Evolutionary conservation across 2,113 vertebrate species (phyloP).

Genomic region (Spilogale gracilis): DNA sequence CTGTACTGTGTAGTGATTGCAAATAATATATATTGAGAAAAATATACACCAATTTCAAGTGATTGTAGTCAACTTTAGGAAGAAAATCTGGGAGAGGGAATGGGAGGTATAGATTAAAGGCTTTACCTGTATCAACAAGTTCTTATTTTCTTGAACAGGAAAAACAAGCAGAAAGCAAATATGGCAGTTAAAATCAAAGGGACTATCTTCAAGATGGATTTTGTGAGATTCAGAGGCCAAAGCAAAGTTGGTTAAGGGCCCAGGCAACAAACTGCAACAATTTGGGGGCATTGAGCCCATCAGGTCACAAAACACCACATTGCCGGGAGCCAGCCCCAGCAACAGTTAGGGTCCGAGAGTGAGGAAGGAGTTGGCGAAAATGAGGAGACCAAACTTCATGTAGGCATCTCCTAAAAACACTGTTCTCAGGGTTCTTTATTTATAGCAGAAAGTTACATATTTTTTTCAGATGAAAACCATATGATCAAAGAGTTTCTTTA

Average conservation of each 20-base stretch:
- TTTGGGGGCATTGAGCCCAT: not conserved
- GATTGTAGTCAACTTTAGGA: not conserved
- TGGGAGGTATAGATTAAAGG: not conserved
- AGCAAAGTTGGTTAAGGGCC: not conserved
- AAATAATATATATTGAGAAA: not conserved
- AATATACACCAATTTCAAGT: not conserved
- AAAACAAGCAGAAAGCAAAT: not conserved
- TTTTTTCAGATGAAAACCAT: too few relatives aligned
- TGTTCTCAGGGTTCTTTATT: too few relatives aligned
- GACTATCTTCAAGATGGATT: not conserved
- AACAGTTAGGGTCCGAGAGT: too few relatives aligned
- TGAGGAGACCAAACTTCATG: too few relatives aligned
- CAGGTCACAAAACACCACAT: not conserved
- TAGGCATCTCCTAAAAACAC: too few relatives aligned
- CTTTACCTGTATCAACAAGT: not conserved
- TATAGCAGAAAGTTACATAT: too few relatives aligned
- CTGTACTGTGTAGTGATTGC: not conserved
- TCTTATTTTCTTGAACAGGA: not conserved
- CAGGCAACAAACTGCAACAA: not conserved
- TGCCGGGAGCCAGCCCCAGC: too few relatives aligned
- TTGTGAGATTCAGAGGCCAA: not conserved
- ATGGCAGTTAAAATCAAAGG: not conserved
- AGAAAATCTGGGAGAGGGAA: not conserved
- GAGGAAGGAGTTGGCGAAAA: too few relatives aligned
- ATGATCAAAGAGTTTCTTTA: too few relatives aligned